Conservation (phyloP, 1,140 invertebrate genomes). For the Pantala flavescens region DNA sequence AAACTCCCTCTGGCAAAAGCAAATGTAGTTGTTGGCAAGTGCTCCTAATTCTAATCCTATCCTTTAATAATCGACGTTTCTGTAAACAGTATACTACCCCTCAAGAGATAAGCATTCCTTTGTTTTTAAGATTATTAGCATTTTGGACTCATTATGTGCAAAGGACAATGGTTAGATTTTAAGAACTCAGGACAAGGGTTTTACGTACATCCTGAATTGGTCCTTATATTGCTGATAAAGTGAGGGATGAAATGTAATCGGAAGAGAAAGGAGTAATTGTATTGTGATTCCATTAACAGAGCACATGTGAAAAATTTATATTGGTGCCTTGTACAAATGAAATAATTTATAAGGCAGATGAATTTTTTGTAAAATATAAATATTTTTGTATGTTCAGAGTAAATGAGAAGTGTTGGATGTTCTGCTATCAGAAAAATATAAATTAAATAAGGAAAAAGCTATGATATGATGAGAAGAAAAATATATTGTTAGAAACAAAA, state of each 20-base stretch:
- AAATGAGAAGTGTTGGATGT: background rate
- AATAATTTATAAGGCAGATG: constrained; percentile 11
- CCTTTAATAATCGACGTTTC: no score
- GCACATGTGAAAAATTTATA: constrained; percentile 13
- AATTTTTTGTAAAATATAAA: constrained; percentile 16
- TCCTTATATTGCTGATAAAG: background rate
- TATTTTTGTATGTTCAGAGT: constrained; percentile 15
- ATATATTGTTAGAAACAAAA: background rate
- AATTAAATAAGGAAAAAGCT: constrained; percentile 8
- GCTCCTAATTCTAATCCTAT: no score
- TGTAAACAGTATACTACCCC: no score
- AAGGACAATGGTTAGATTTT: no score
- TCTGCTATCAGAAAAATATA: constrained; percentile 7
- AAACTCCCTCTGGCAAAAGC: no score
- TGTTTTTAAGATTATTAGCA: no score
- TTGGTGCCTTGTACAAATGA: constrained; percentile 17
- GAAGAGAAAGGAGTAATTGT: background rate
- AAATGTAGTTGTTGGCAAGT: no score
- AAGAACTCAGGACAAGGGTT: background rate
- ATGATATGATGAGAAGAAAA: background rate
- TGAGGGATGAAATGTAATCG: background rate
- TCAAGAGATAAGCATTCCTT: no score
- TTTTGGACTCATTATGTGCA: no score
- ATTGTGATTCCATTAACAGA: constrained; percentile 13
- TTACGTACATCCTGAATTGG: background rate